Evolutionary conservation across 2,888 invertebrate species (phyloP).

Genomic region (Hydraecia micacea): DNA sequence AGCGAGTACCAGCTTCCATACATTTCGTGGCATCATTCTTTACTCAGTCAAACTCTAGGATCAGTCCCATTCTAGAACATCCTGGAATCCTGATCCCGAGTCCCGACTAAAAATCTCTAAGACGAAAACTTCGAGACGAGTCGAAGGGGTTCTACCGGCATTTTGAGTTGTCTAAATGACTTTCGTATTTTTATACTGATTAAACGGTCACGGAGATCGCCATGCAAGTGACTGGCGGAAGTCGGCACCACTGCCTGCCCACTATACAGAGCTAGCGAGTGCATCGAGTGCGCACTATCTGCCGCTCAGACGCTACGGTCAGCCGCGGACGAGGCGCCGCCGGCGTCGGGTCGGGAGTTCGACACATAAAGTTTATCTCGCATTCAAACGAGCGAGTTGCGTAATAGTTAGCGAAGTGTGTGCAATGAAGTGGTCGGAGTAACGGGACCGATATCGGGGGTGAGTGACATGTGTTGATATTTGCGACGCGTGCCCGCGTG

Average conservation of each 20-base stretch:
- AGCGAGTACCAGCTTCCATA: no score
- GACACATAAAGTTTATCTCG: slow-evolving; percentile 15
- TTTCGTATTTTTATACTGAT: neutral
- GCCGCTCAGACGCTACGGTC: neutral
- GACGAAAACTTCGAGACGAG: neutral
- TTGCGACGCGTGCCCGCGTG: slow-evolving; percentile 72
- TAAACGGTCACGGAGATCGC: neutral
- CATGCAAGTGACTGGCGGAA: neutral
- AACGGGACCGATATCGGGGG: slow-evolving; percentile 73
- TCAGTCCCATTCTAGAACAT: neutral
- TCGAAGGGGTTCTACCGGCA: neutral
- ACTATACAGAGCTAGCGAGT: neutral
- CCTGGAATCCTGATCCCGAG: neutral
- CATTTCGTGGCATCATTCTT: no score
- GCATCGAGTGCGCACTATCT: neutral
- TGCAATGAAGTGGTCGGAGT: slow-evolving; percentile 35
- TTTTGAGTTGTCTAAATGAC: no score
- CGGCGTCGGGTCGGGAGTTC: neutral
- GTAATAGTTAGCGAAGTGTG: slow-evolving; percentile 34
- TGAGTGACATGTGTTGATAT: slow-evolving; percentile 84
- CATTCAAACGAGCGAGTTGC: slow-evolving; percentile 30
- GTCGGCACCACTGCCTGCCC: neutral
- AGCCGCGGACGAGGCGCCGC: neutral
- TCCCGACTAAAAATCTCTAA: neutral
- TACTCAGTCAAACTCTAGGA: no score